Conservation (phyloP, 1,140 invertebrate species). For the Dolichoris vasculosae region DNA sequence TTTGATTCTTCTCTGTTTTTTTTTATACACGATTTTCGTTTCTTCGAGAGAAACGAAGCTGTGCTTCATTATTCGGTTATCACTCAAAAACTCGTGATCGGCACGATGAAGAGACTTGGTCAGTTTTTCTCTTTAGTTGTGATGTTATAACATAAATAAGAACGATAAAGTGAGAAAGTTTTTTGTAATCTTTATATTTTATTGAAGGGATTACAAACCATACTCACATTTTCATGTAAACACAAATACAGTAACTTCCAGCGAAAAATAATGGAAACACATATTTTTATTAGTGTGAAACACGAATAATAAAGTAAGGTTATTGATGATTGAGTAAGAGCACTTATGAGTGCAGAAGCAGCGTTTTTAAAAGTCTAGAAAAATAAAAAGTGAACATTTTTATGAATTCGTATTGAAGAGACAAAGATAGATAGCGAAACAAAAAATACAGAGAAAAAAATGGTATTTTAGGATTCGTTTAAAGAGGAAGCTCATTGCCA, state of each 20-base stretch:
- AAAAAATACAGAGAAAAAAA: conserved; percentile 18
- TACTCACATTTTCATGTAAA: neutral
- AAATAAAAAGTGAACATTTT: neutral
- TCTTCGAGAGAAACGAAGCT: neutral
- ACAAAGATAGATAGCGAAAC: neutral
- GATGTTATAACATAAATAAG: conserved; percentile 47
- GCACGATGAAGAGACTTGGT: neutral
- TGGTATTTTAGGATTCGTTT: too few species aligned
- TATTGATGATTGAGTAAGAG: neutral
- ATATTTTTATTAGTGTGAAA: neutral
- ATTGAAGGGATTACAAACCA: conserved; percentile 21
- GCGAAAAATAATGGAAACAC: conserved; percentile 2
- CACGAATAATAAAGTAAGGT: neutral
- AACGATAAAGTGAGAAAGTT: neutral
- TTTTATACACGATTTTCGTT: neutral
- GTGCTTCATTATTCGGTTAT: neutral
- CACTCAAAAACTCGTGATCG: neutral
- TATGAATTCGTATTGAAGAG: neutral
- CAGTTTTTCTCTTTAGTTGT: conserved; percentile 46
- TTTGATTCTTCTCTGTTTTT: neutral
- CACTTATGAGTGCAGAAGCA: neutral
- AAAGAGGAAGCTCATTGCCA: conserved; percentile 25
- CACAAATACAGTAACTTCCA: neutral
- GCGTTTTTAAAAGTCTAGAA: neutral
- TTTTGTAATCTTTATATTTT: conserved; percentile 44